These are phyloP conservation scores for Carpatolechia fugitivella DNA, from an alignment of 2,888 invertebrate species.

Conservation along the genomic window DNA sequence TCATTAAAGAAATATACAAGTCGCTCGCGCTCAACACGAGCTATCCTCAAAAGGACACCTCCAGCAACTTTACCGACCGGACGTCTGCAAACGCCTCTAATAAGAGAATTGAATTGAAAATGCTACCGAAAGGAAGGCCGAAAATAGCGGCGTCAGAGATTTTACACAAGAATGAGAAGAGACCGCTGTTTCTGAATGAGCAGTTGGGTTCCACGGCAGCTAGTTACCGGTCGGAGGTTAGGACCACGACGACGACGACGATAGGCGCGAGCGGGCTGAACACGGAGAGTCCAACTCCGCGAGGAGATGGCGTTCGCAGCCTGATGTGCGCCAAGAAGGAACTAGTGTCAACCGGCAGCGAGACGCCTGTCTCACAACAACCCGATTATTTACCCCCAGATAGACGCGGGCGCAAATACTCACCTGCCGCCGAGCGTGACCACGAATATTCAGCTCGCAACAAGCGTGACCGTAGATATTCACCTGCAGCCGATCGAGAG, in stretches of 20 bases:
- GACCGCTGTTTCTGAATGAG: background rate
- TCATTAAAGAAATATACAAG: slow-evolving; percentile 69
- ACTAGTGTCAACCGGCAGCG: background rate
- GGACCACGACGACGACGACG: background rate
- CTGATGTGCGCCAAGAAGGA: background rate
- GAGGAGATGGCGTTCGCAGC: background rate
- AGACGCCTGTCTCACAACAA: background rate
- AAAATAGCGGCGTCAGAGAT: background rate
- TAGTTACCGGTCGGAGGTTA: background rate
- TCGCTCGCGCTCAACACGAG: slow-evolving; percentile 53
- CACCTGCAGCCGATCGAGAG: too few species aligned
- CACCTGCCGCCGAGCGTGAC: background rate
- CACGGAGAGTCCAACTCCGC: background rate
- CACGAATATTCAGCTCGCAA: background rate
- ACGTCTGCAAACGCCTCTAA: slow-evolving; percentile 31
- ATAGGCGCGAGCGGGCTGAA: background rate
- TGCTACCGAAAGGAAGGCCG: background rate
- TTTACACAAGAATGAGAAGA: background rate
- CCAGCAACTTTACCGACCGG: slow-evolving; percentile 18
- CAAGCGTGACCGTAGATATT: background rate
- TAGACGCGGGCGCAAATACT: background rate
- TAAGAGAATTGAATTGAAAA: slow-evolving; percentile 12
- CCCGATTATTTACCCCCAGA: background rate
- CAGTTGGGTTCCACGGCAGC: background rate
- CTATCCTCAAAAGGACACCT: slow-evolving; percentile 40